phyloP scores from a whole-genome alignment of 2,888 invertebrate species.

The Heliothis peltigera region DNA sequence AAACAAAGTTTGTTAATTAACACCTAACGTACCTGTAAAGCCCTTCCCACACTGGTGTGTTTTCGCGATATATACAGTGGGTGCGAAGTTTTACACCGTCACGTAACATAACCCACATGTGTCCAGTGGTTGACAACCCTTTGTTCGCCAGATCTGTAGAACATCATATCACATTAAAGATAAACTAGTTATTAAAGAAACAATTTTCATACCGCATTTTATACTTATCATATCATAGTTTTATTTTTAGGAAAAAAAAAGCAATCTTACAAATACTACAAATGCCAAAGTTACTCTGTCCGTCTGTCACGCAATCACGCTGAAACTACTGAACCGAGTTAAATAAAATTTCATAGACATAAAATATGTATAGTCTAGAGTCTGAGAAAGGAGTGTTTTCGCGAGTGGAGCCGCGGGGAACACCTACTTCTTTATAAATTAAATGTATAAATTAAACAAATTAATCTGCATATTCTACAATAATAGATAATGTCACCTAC shows the following conservation, averaged over 20 bases:
- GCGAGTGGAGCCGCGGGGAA: too few species aligned
- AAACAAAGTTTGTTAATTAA: slow-evolving; percentile 28
- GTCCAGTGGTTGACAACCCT: slow-evolving; percentile 54
- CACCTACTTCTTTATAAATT: too few species aligned
- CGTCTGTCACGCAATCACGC: too few species aligned
- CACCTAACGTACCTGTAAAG: slow-evolving; percentile 56
- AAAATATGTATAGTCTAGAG: too few species aligned
- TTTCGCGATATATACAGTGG: slow-evolving; percentile 61
- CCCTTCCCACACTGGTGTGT: slow-evolving; percentile 33
- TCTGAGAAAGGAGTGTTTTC: too few species aligned
- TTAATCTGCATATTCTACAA: background rate
- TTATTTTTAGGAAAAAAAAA: too few species aligned
- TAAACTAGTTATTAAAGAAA: background rate
- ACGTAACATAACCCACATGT: slow-evolving; percentile 57
- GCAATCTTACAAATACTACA: too few species aligned
- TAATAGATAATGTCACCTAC: background rate
- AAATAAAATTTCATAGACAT: too few species aligned
- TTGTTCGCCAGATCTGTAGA: slow-evolving; percentile 62
- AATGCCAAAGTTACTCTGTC: too few species aligned
- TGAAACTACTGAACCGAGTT: too few species aligned
- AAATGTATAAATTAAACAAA: background rate
- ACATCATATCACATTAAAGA: slow-evolving; percentile 1
- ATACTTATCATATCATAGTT: too few species aligned
- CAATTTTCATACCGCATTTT: background rate
- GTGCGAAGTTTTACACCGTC: slow-evolving; percentile 57